Percentiles rank a stretch among this genome's conserved stretches.
These are phyloP conservation scores for Bombyx mandarina DNA, from an alignment of 1,140 invertebrate genomes.

Conservation along the genomic window DNA sequence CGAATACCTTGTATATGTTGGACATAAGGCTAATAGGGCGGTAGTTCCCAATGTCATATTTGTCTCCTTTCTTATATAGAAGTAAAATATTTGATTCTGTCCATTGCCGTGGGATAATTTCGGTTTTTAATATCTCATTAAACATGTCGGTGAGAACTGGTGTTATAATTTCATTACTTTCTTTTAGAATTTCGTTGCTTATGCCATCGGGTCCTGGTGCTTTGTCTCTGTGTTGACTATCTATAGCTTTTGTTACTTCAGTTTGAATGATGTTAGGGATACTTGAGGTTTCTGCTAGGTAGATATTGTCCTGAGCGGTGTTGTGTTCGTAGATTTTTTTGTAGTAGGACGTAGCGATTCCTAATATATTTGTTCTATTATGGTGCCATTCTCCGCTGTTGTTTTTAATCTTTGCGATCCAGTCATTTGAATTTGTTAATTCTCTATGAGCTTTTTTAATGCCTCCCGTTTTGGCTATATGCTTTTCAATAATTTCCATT, in stretches of 20 bases:
- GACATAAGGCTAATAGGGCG: conserved; percentile 22
- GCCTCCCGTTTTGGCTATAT: conserved; percentile 15
- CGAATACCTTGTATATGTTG: conserved; percentile 21
- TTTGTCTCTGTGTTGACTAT: conserved; percentile 10
- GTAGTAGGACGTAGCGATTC: conserved; percentile 19
- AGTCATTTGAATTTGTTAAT: conserved; percentile 16
- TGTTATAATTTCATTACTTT: not conserved
- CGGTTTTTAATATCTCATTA: not conserved
- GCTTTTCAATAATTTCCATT: conserved; percentile 22
- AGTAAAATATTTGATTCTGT: conserved; percentile 13
- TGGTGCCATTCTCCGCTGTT: conserved; percentile 8
- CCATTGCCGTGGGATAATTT: conserved; percentile 3
- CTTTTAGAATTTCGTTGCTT: conserved; percentile 12
- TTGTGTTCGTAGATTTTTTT: conserved; percentile 19
- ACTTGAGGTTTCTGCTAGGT: conserved; percentile 9
- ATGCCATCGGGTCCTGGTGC: conserved; percentile 22
- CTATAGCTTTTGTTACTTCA: conserved; percentile 7
- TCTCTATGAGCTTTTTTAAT: conserved; percentile 22
- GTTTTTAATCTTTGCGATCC: conserved; percentile 23
- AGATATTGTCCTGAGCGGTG: conserved; percentile 7
- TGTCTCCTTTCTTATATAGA: conserved; percentile 15
- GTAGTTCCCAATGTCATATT: conserved; percentile 13
- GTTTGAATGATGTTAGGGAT: conserved; percentile 17
- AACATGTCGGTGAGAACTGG: not conserved
- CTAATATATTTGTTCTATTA: conserved; percentile 19